phyloP scores from a whole-genome alignment of 2,113 vertebrate genomes.

The Thermophis baileyi region DNA sequence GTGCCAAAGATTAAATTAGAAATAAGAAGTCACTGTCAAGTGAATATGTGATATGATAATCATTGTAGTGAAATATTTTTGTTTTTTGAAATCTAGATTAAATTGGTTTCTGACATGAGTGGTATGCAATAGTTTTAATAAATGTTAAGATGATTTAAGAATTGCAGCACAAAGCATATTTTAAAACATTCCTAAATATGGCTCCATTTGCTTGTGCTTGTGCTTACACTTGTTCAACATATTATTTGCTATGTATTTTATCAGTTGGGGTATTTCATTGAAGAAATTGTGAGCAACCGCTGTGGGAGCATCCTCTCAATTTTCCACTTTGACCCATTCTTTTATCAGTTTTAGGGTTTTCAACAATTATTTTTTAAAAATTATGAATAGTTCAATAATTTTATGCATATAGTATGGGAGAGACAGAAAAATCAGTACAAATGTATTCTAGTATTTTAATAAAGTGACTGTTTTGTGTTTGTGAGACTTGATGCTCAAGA shows the following conservation, averaged over 20 bases:
- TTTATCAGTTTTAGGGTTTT: not conserved
- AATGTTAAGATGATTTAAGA: not conserved
- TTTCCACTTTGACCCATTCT: not conserved
- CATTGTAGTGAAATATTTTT: not conserved
- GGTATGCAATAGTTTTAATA: not conserved
- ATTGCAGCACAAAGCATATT: not conserved
- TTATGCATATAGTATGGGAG: not conserved
- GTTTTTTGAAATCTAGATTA: not conserved
- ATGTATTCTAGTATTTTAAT: not conserved
- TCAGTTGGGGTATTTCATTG: not conserved
- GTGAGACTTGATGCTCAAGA: not conserved
- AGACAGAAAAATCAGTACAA: not conserved
- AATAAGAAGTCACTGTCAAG: not conserved
- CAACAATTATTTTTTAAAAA: not conserved
- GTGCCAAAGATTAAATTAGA: not conserved
- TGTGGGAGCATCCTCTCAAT: not conserved
- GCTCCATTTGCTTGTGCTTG: not conserved
- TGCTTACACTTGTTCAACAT: not conserved
- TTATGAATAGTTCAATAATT: not conserved
- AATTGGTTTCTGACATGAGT: not conserved
- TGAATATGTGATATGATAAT: not conserved
- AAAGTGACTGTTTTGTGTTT: not conserved
- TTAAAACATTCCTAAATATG: not conserved
- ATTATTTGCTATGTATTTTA: not conserved
- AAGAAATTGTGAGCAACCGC: not conserved